A percentile compares a stretch with the other conserved stretches of the same genome.
These are phyloP conservation scores for Tortricodes alternella DNA, from an alignment of 2,888 invertebrate species.

Conservation along the genomic window DNA sequence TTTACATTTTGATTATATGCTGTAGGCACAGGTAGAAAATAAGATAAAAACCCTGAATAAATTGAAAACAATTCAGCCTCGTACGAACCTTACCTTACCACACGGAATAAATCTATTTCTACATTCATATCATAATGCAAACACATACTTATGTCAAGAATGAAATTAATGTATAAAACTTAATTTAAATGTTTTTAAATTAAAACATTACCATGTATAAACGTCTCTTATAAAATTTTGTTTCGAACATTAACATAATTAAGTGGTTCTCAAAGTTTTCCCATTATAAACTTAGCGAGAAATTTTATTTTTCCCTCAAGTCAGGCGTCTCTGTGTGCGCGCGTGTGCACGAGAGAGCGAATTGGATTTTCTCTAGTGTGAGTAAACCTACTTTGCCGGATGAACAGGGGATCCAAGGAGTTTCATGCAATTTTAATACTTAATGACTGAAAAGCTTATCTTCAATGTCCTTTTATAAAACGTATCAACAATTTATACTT, in stretches of 20 bases:
- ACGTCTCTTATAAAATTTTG: slow-evolving; percentile 81
- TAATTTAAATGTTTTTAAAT: slow-evolving; percentile 51
- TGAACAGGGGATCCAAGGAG: slow-evolving; percentile 78
- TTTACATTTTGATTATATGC: slow-evolving; percentile 26
- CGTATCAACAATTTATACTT: background rate
- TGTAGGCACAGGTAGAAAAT: slow-evolving; percentile 8
- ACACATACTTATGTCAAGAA: background rate
- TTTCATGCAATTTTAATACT: slow-evolving; percentile 76
- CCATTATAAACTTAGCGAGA: slow-evolving; percentile 84
- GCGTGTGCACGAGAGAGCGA: slow-evolving; percentile 73
- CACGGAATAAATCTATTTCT: slow-evolving; percentile 8
- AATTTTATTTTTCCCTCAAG: slow-evolving; percentile 84
- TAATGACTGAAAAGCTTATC: slow-evolving; percentile 61
- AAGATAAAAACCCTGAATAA: slow-evolving; percentile 17
- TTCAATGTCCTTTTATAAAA: background rate
- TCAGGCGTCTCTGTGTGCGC: slow-evolving; percentile 75
- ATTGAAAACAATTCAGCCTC: slow-evolving; percentile 26
- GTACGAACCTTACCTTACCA: background rate
- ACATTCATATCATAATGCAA: background rate
- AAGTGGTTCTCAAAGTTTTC: slow-evolving; percentile 84
- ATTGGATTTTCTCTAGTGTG: slow-evolving; percentile 81
- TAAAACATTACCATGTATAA: slow-evolving; percentile 77
- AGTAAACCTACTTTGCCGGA: slow-evolving; percentile 79
- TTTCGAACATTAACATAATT: slow-evolving; percentile 84
- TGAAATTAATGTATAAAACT: slow-evolving; percentile 10